Conservation (phyloP, 2,888 invertebrate genomes). For the Isoperla grammatica region DNA sequence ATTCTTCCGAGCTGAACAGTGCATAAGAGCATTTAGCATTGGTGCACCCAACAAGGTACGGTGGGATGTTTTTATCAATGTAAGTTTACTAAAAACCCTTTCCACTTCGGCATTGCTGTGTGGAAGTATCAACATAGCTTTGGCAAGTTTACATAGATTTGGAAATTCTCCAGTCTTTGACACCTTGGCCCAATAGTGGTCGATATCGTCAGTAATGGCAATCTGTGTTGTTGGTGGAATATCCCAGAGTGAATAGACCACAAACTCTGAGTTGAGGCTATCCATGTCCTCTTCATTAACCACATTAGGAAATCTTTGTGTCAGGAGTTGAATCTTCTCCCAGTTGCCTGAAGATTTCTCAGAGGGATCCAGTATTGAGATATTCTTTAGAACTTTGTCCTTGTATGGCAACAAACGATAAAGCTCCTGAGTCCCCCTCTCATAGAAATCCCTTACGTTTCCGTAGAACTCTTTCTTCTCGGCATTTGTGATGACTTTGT, state of each 20-base stretch:
- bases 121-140: background rate
- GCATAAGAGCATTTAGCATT: background rate
- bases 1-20: background rate
- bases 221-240: too few relatives aligned
- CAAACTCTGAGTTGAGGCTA: too few relatives aligned
- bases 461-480: too few relatives aligned
- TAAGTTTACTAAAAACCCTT: constrained; percentile 1
- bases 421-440: too few relatives aligned
- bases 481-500: too few relatives aligned
- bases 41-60: background rate
- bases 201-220: too few relatives aligned
- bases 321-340: background rate
- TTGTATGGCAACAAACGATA: too few relatives aligned
- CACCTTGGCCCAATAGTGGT: background rate
- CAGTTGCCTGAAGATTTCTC: background rate
- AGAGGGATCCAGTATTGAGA: background rate
- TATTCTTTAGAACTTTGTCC: too few relatives aligned
- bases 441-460: too few relatives aligned
- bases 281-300: background rate
- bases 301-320: background rate
- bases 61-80: background rate
- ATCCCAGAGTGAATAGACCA: too few relatives aligned
- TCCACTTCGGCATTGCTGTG: constrained; percentile 6
- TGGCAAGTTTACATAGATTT: background rate
- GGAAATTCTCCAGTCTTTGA: background rate